Evolutionary conservation across 2,113 vertebrate species (phyloP).

Genomic region (Gadus macrocephalus): DNA sequence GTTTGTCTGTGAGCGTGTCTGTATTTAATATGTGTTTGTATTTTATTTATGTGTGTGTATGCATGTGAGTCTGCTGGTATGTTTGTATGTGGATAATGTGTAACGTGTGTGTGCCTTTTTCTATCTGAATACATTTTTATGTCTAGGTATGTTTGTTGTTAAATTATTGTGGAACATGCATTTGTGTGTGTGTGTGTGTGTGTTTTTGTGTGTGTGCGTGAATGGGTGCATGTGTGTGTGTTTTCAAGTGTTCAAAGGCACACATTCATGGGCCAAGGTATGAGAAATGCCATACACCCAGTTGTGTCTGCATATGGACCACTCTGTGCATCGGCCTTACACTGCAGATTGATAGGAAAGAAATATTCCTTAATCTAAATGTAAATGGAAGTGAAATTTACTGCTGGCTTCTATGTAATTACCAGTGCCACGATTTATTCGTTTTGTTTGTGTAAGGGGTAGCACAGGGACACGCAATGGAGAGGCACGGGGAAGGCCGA

Average conservation of each 20-base stretch:
- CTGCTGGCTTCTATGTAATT: slow-evolving; percentile 69
- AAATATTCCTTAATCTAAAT: slow-evolving; percentile 76
- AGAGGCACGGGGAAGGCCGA: background rate
- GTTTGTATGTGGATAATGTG: background rate
- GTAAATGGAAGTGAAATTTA: slow-evolving; percentile 74
- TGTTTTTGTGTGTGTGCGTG: background rate
- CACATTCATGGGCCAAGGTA: too few species aligned
- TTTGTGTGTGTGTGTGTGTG: background rate
- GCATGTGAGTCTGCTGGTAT: too few species aligned
- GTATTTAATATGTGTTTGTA: background rate
- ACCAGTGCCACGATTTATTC: slow-evolving; percentile 67
- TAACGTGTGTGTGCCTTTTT: background rate
- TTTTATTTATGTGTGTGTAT: background rate
- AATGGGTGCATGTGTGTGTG: background rate
- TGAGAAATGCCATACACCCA: background rate
- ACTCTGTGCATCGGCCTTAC: slow-evolving; percentile 35
- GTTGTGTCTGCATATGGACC: background rate
- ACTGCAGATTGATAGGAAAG: slow-evolving; percentile 59
- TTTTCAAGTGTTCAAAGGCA: background rate
- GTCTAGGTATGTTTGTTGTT: too few species aligned
- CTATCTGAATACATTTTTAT: slow-evolving; percentile 4
- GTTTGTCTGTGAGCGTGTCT: background rate
- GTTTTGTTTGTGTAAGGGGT: slow-evolving; percentile 62
- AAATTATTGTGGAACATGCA: background rate
- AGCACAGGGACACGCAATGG: background rate